Conservation (phyloP, 2,113 vertebrate genomes). For the Chaetodon auriga region DNA sequence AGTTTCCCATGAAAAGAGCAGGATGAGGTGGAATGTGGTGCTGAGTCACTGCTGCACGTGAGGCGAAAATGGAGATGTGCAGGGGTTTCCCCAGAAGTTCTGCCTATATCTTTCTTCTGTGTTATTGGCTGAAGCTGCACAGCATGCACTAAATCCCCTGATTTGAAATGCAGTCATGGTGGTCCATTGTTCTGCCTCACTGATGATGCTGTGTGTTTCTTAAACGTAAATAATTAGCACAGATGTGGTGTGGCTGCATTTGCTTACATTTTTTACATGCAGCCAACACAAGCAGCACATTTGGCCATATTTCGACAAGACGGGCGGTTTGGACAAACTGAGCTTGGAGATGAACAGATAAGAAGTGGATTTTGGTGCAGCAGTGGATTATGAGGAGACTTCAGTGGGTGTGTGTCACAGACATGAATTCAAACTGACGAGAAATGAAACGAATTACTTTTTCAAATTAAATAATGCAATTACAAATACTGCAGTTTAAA, state of each 20-base stretch:
- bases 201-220: background rate
- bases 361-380: background rate
- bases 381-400: background rate
- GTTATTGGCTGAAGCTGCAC: too few species aligned
- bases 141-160: background rate
- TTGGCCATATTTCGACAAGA: background rate
- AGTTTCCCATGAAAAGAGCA: background rate
- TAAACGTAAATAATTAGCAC: conserved; percentile 5
- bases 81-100: background rate
- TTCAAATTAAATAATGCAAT: too few species aligned
- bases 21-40: conserved; percentile 14
- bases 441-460: too few species aligned
- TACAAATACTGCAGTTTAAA: too few species aligned
- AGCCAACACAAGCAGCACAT: background rate
- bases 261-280: background rate
- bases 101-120: background rate
- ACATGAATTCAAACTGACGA: background rate
- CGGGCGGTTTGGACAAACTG: background rate
- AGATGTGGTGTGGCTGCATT: conserved; percentile 4
- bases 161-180: background rate
- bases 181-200: background rate
- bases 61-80: background rate
- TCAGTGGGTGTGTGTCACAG: background rate
- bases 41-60: conserved; percentile 12
- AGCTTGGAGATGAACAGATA: conserved; percentile 17